Evolutionary conservation across 2,888 invertebrate genomes (phyloP).

Genomic region (Athalia rosae): DNA sequence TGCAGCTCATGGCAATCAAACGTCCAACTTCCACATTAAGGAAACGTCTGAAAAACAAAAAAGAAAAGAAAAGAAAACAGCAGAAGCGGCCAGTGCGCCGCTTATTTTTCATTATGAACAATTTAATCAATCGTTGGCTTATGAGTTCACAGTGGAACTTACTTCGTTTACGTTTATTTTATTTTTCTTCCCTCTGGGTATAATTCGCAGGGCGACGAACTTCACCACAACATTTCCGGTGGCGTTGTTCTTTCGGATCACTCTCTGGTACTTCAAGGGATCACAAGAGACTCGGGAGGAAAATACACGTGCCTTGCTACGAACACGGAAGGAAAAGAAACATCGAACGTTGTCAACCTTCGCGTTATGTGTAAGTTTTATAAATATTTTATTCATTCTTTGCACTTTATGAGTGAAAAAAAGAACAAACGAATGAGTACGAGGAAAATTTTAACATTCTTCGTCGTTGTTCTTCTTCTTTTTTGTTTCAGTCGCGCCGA

Average conservation of each 20-base stretch:
- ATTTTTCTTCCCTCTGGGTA: neutral
- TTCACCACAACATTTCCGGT: slow-evolving; percentile 87
- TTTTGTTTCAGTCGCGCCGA: slow-evolving; percentile 64
- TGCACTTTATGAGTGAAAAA: neutral
- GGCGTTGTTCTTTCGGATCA: slow-evolving; percentile 92
- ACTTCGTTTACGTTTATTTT: neutral
- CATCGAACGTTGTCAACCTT: slow-evolving; percentile 73
- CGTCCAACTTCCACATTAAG: too few species aligned
- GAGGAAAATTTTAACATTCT: neutral
- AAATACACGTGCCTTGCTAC: slow-evolving; percentile 91
- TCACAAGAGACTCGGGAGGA: slow-evolving; percentile 89
- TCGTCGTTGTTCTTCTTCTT: too few species aligned
- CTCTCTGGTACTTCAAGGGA: slow-evolving; percentile 90
- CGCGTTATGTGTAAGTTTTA: slow-evolving; percentile 74
- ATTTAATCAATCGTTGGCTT: too few species aligned
- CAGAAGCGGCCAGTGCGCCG: too few species aligned
- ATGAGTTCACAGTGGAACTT: neutral
- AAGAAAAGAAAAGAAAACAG: too few species aligned
- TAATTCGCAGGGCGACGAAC: slow-evolving; percentile 82
- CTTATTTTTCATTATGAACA: too few species aligned
- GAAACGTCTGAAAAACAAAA: too few species aligned
- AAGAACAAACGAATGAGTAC: neutral
- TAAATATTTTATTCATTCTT: neutral
- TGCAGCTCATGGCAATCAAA: too few species aligned
- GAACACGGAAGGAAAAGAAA: slow-evolving; percentile 88